These are phyloP conservation scores for Drosophila sturtevanti DNA, from an alignment of 1,140 invertebrate genomes.

Conservation along the genomic window DNA sequence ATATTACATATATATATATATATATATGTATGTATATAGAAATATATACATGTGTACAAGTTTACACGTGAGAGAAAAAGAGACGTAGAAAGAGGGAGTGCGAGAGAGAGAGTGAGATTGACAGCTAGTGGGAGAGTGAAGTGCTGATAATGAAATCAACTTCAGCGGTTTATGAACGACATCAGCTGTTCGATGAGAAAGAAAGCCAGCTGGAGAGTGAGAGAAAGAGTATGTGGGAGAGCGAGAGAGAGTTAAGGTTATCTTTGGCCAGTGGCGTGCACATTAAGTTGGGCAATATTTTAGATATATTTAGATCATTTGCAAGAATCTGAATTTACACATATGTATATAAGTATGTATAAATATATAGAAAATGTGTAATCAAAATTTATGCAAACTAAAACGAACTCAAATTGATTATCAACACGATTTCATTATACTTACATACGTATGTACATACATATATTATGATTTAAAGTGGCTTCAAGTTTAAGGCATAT, in stretches of 20 bases:
- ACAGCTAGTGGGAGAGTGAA: slow-evolving; percentile 12
- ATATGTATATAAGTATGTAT: not conserved
- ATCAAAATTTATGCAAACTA: not conserved
- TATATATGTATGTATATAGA: not conserved
- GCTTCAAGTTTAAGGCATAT: no score
- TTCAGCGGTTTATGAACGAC: slow-evolving; percentile 17
- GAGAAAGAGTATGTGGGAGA: slow-evolving; percentile 3
- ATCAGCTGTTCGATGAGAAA: slow-evolving; percentile 29
- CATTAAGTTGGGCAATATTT: slow-evolving; percentile 28
- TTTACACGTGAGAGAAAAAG: not conserved
- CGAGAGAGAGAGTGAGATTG: slow-evolving; percentile 3
- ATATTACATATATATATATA: not conserved
- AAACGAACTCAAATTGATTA: no score
- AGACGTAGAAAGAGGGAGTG: not conserved
- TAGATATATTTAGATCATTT: not conserved
- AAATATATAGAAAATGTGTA: slow-evolving; percentile 3
- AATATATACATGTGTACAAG: no score
- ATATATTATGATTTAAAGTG: no score
- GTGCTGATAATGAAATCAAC: slow-evolving; percentile 30
- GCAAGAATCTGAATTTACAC: no score
- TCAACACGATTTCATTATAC: no score
- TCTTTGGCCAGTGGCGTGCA: slow-evolving; percentile 32
- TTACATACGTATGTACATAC: no score
- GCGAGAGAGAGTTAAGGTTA: slow-evolving; percentile 6
- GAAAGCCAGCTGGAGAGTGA: not conserved